Base-by-base conservation (phyloP, 1,140 invertebrate genomes). In the Procambarus virginalis region DNA sequence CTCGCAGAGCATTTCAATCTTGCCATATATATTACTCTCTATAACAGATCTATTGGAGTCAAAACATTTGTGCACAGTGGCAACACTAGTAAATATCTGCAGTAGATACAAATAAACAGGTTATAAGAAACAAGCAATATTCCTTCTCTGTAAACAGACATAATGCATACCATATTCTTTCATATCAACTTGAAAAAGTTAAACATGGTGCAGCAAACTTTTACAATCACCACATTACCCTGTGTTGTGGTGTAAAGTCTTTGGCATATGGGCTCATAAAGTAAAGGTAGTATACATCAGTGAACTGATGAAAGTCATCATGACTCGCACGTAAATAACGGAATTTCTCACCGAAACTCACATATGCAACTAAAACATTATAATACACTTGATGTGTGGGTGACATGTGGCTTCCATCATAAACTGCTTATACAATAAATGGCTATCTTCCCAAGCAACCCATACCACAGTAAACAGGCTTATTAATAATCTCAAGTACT, bases 31-130 rank as follows among this genome's bases (percentile, higher is more conserved):
- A 68, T 3, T 76, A 60, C 84, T 60, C 73, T 58, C 70, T 85
- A 75, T n/a, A 75, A 85, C 84, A 77, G 84, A 58, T 58, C 84
- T 76, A 85, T 85, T 76, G 55, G 64, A 75, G 75, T 68, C 70
- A 77, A 17, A 77, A 89, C 70, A 89, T 49, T 89, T 89, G 88
- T 89, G 82, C 88, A 89, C 76, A 49, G 49, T 89, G 88, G 81
- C 88, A 89, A 89, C 88, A 89, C 88, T 89, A 60, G 88, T 89
- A 75, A 82, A 73, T 68, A 68, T 89, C 88, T 89, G 88, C 88
- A 84, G 81, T 77, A 64, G 84, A 86, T 86, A 86, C 84, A 86
- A 85, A 79, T 79, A 86, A 78, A 86, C 22, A 51, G 64, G 49
- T 68, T 70, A 68, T 86, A 79, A 80, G 58, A 84, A 89, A 89